phyloP scores from a whole-genome alignment of 2,797 vertebrate genomes.

The Poeciliopsis paucimaculata region DNA sequence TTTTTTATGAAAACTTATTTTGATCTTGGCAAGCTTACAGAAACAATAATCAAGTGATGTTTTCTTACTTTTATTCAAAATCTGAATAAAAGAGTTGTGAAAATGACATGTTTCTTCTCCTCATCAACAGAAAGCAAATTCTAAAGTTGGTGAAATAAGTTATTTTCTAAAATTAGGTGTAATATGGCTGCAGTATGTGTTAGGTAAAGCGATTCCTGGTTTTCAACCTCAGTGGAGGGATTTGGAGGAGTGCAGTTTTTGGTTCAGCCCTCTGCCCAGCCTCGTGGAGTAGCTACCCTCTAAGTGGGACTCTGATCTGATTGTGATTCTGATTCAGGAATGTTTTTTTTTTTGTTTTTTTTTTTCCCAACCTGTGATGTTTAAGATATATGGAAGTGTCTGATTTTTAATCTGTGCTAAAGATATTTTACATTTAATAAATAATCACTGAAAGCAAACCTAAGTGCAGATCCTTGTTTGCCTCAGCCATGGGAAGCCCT shows the following conservation, averaged over 20 bases:
- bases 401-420: conserved; percentile 89
- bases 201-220: neutral
- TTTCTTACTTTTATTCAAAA: conserved; percentile 20
- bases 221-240: conserved; percentile 32
- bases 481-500: conserved; percentile 68
- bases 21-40: conserved; percentile 25
- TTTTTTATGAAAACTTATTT: conserved; percentile 14
- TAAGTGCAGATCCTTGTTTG: conserved; percentile 20
- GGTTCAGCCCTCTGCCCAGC: conserved; percentile 82
- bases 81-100: conserved; percentile 17
- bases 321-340: conserved; percentile 80
- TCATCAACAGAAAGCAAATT: conserved; percentile 30
- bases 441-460: conserved; percentile 83
- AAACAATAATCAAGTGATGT: conserved; percentile 9
- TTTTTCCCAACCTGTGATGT: conserved; percentile 77
- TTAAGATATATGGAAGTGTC: conserved; percentile 85
- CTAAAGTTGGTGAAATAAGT: conserved; percentile 21
- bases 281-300: conserved; percentile 66
- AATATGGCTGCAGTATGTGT: conserved; percentile 23
- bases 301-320: conserved; percentile 75
- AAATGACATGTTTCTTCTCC: conserved; percentile 22
- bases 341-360: conserved; percentile 74
- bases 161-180: conserved; percentile 34
- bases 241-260: conserved; percentile 64
- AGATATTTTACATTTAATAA: conserved; percentile 92